phyloP scores from a whole-genome alignment of 2,797 vertebrate genomes.

The Alosa sapidissima region DNA sequence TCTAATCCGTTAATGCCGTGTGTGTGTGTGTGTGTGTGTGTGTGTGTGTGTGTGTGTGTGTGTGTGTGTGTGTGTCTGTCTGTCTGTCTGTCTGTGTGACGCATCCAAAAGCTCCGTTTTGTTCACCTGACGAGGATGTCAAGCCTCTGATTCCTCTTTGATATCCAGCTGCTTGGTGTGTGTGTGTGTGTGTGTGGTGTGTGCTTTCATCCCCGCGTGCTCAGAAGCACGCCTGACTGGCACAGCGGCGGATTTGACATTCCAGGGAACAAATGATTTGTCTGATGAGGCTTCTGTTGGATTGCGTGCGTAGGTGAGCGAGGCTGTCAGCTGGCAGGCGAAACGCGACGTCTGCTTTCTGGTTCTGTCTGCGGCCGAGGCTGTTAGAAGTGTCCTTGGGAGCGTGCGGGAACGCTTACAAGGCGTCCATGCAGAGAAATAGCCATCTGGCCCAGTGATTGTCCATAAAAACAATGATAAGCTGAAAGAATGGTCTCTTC shows the following conservation, averaged over 20 bases:
- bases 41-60: too few relatives aligned
- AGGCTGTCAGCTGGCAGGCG: background rate
- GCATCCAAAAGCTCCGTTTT: background rate
- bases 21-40: background rate
- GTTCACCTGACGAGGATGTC: background rate
- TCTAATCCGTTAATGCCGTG: background rate
- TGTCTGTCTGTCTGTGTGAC: too few relatives aligned
- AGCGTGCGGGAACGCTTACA: background rate
- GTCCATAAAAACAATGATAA: background rate
- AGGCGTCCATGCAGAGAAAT: background rate
- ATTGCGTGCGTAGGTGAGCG: background rate
- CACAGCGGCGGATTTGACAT: background rate
- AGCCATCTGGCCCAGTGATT: slow-evolving; percentile 4
- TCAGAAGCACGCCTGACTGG: background rate
- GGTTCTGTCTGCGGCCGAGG: background rate
- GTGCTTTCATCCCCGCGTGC: background rate
- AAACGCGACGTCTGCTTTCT: background rate
- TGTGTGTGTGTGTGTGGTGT: background rate
- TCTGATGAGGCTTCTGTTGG: slow-evolving; percentile 4
- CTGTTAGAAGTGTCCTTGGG: background rate
- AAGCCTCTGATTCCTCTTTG: background rate
- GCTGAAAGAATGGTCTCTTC: background rate
- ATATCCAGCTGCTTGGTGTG: background rate
- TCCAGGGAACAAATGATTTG: background rate
- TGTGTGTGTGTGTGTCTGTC: background rate